Evolutionary conservation across 2,888 invertebrate species (phyloP), one percentile per base, ranked within the genome.

Genomic region (Chorisops tibialis): DNA sequence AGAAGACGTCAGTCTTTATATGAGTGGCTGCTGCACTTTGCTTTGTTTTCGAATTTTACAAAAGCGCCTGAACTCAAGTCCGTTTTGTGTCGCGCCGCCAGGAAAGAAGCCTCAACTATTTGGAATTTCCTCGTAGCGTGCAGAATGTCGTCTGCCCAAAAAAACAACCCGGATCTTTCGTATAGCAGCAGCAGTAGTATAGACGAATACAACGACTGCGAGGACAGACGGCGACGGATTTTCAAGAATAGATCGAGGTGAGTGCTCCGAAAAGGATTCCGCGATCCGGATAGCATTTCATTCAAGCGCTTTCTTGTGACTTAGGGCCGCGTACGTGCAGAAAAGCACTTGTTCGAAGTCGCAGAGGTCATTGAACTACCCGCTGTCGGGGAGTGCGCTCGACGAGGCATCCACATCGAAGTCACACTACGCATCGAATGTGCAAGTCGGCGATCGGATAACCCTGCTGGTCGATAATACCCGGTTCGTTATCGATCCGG

Each of bases 391-490:
- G 18, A 22, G 50, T 41, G 37, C 59, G 12, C 37, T 37, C 22
- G 47, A 39, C 21, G 49, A 59, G 45, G 48, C 48, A 7, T 49
- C 59, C n/a, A 39, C 50, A n/a, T 19, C 41, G 16, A 49, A 60
- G 22, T 7, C 47, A 41, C 11, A 12, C 7, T 12, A 12, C 16
- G 19, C 51, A 6, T 9, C 43, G 4, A 24, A 12, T 16, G 63
- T 69, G 7, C 66, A 64, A 12, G 69, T 74, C 5, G 73, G 74
- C 6, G 93, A 93, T 69, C 81, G 91, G 63, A 89, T 96, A 59
- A 94, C 94, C 2, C 82, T 99, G 52, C 88, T 98, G n/a, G 98
- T 99, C 12, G 98, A 99, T 74, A 94, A 93, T 71, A 96, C 96
- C 0, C 82, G 95, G 67, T 96, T 96, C 76, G 89, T 97, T 48